Evolutionary conservation across 2,113 vertebrate species (phyloP).

Genomic region (Bambusicola thoracicus): DNA sequence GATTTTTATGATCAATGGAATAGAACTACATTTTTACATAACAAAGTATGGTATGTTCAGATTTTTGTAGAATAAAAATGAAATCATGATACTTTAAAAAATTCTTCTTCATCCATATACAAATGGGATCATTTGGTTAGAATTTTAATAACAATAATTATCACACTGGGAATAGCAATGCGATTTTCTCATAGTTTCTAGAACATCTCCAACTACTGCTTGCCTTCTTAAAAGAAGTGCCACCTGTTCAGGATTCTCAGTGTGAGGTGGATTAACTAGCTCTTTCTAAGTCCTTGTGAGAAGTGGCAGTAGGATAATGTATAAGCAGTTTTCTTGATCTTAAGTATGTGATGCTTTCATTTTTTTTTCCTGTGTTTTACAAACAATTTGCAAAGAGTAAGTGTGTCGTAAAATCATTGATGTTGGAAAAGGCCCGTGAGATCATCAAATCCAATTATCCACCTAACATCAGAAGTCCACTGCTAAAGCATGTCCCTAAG

Average conservation of each 20-base stretch:
- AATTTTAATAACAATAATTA: background rate
- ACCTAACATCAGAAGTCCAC: no score
- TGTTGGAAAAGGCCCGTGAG: background rate
- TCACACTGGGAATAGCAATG: background rate
- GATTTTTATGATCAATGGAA: background rate
- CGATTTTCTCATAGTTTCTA: background rate
- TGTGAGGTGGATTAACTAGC: background rate
- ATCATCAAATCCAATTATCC: background rate
- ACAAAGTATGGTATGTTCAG: background rate
- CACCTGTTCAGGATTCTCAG: background rate
- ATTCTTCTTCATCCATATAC: background rate
- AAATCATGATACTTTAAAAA: background rate
- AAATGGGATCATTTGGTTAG: background rate
- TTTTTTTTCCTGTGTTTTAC: background rate
- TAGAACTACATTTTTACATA: background rate
- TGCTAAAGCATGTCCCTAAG: background rate
- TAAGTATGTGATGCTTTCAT: background rate
- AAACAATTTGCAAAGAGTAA: background rate
- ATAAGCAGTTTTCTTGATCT: background rate
- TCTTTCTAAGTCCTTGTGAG: background rate
- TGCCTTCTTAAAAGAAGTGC: background rate
- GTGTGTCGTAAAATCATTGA: background rate
- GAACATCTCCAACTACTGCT: background rate
- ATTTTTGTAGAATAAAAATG: background rate
- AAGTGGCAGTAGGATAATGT: background rate